These are phyloP conservation scores for Eupristina koningsbergeri DNA, from an alignment of 1,140 invertebrate species.

Conservation along the genomic window DNA sequence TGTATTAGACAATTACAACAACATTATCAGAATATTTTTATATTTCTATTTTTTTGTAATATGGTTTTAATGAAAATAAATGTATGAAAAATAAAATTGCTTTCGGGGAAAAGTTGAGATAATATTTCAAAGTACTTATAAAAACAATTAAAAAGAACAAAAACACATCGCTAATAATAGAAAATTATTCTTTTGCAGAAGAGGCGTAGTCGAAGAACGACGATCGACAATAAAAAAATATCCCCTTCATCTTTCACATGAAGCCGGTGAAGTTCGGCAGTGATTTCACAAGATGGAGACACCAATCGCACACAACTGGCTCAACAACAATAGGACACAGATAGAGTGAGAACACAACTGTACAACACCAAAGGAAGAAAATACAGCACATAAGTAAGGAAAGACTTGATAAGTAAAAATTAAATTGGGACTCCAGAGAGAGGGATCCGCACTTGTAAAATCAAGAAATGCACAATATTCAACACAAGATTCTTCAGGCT, in stretches of 20 bases:
- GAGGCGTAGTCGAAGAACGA: neutral
- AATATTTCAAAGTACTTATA: neutral
- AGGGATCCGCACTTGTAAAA: neutral
- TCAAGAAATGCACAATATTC: constrained; percentile 18
- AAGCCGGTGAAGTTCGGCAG: constrained; percentile 14
- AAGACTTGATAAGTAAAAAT: constrained; percentile 22
- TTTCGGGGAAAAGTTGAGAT: neutral
- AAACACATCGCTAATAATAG: neutral
- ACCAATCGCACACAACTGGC: constrained; percentile 41
- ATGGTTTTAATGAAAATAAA: neutral
- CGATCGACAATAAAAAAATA: neutral
- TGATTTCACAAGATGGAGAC: constrained; percentile 48
- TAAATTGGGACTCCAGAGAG: constrained; percentile 7
- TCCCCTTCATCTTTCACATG: constrained; percentile 22
- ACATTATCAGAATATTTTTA: no score
- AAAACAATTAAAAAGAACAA: neutral
- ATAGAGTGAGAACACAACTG: constrained; percentile 34
- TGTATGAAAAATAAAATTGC: neutral
- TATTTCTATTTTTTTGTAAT: no score
- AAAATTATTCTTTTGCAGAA: neutral
- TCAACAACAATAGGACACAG: constrained; percentile 27
- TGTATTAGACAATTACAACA: no score
- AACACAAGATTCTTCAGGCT: neutral
- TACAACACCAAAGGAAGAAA: neutral
- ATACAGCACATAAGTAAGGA: neutral